A percentile compares a stretch with the other conserved stretches of the same genome.
These are phyloP conservation scores for Cheilosia soror DNA, from an alignment of 2,888 invertebrate species.

Conservation along the genomic window DNA sequence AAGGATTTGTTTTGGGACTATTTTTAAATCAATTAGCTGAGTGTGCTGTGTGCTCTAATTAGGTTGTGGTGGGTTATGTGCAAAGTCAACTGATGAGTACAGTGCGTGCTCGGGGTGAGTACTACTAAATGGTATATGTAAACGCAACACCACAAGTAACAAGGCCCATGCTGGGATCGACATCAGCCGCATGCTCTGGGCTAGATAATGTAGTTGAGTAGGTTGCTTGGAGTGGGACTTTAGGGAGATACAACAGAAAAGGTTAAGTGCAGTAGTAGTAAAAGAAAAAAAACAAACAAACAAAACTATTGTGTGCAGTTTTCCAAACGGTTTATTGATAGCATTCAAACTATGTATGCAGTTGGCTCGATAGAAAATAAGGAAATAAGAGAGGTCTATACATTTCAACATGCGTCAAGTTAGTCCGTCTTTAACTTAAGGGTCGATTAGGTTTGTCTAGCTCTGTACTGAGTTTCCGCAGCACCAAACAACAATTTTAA, in stretches of 20 bases:
- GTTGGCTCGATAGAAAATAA: not conserved
- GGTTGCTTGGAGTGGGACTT: not conserved
- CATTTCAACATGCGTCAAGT: not conserved
- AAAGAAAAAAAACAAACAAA: not conserved
- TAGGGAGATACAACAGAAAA: not conserved
- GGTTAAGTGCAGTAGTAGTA: conserved; percentile 10
- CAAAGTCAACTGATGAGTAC: conserved; percentile 48
- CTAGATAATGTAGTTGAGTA: conserved; percentile 7
- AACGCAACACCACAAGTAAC: conserved; percentile 30
- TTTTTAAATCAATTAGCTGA: conserved; percentile 67
- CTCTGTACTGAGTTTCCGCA: too few species aligned
- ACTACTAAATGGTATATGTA: conserved; percentile 35
- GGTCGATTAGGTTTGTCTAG: too few species aligned
- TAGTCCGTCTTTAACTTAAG: not conserved
- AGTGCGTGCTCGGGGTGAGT: conserved; percentile 21
- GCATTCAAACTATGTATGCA: not conserved
- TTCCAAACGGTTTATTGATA: not conserved
- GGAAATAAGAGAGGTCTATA: not conserved
- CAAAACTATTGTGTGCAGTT: not conserved
- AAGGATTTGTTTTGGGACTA: conserved; percentile 53
- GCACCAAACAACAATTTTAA: too few species aligned
- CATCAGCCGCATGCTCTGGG: conserved; percentile 55
- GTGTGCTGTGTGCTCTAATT: conserved; percentile 62
- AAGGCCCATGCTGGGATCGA: conserved; percentile 53
- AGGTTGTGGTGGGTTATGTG: conserved; percentile 57